Percentiles rank a stretch among this genome's conserved stretches.
phyloP scores from a whole-genome alignment of 2,888 invertebrate genomes.

The Atrina japonica region DNA sequence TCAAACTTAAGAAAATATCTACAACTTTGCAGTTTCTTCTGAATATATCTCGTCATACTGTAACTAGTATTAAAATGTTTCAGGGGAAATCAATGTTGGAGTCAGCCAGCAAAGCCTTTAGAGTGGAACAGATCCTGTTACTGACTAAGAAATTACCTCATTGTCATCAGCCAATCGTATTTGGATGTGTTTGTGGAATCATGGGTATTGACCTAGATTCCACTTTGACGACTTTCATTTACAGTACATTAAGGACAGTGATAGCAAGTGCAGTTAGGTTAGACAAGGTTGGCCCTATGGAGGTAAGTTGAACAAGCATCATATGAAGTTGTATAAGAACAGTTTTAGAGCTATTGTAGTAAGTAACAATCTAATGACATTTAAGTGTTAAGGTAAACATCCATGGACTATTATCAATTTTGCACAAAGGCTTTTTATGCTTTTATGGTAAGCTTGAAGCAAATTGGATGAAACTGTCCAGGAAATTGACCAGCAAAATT shows the following conservation, averaged over 20 bases:
- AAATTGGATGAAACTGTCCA: too few species aligned
- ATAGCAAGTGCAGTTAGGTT: constrained; percentile 65
- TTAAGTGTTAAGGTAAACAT: too few species aligned
- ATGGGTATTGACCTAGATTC: constrained; percentile 54
- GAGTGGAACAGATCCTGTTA: constrained; percentile 27
- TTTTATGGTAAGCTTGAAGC: too few species aligned
- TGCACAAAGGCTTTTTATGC: too few species aligned
- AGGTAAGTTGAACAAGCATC: constrained; percentile 50
- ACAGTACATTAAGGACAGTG: constrained; percentile 51
- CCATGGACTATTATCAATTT: too few species aligned
- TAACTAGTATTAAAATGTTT: too few species aligned
- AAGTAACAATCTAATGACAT: too few species aligned
- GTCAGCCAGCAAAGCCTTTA: constrained; percentile 50
- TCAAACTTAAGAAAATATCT: too few species aligned
- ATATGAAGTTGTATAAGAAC: neutral
- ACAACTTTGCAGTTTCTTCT: too few species aligned
- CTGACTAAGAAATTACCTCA: constrained; percentile 40
- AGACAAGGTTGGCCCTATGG: constrained; percentile 64
- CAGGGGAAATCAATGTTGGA: constrained; percentile 59
- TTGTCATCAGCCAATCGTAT: constrained; percentile 63
- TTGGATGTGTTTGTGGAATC: constrained; percentile 59
- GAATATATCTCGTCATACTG: too few species aligned
- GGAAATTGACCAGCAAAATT: too few species aligned
- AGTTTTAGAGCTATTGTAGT: neutral
- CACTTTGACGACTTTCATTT: constrained; percentile 58